A percentile compares a stretch with the other conserved stretches of the same genome.
Evolutionary conservation across 2,797 vertebrate genomes (phyloP).

Genomic region (Anguilla obscura): DNA sequence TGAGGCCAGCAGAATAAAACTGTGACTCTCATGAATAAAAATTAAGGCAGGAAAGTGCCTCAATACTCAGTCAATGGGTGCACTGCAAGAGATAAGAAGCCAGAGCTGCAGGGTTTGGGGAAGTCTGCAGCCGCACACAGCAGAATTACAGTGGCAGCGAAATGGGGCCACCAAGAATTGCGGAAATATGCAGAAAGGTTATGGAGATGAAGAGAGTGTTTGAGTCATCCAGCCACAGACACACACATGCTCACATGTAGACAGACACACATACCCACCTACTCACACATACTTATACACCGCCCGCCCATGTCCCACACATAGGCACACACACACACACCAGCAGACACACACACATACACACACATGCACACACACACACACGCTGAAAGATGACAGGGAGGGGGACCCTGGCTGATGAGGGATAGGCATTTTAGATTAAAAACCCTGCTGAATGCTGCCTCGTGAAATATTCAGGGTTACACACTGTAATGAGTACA

Average conservation of each 20-base stretch:
- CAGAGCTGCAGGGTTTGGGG: neutral
- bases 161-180: neutral
- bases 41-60: neutral
- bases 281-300: neutral
- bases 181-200: neutral
- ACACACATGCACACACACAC: neutral
- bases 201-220: neutral
- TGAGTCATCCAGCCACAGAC: slow-evolving; percentile 16
- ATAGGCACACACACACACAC: neutral
- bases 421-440: slow-evolving; percentile 34
- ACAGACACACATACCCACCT: slow-evolving; percentile 7
- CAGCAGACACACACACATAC: neutral
- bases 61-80: neutral
- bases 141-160: neutral
- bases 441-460: slow-evolving; percentile 29
- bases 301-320: neutral
- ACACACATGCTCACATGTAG: neutral
- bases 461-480: slow-evolving; percentile 35
- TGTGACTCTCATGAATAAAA: neutral
- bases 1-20: neutral
- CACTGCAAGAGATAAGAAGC: neutral
- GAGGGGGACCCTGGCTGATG: slow-evolving; percentile 5
- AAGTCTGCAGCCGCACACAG: neutral
- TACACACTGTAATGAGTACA: slow-evolving; percentile 44
- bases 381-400: neutral